Evolutionary conservation across 2,888 invertebrate genomes (phyloP).

Genomic region (Lasioglossum villosulum): DNA sequence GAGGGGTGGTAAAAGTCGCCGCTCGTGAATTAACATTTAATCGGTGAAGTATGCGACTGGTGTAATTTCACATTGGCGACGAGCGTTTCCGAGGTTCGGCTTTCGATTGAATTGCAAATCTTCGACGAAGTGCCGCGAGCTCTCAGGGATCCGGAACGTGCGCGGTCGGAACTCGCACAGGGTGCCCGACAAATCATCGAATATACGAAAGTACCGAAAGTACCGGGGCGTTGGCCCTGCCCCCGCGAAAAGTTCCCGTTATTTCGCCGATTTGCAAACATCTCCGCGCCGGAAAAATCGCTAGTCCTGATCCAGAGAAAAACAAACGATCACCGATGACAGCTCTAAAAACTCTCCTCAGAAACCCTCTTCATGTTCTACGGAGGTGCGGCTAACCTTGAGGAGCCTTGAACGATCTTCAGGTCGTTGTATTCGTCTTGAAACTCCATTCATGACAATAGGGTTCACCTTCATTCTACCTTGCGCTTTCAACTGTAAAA

Average conservation of each 20-base stretch:
- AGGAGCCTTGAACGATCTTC: no score
- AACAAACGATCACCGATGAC: not conserved
- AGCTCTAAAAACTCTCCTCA: no score
- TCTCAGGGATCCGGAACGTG: slow-evolving; percentile 3
- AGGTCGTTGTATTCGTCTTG: no score
- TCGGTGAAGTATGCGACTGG: slow-evolving; percentile 52
- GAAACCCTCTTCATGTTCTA: no score
- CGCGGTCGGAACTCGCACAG: not conserved
- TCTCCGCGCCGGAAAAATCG: not conserved
- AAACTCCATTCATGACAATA: not conserved
- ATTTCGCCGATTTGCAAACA: not conserved
- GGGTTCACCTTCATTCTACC: not conserved
- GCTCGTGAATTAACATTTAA: slow-evolving; percentile 59
- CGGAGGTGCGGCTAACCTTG: not conserved
- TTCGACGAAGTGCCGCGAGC: slow-evolving; percentile 7
- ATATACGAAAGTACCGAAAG: not conserved
- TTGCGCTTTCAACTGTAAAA: no score
- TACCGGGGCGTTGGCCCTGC: not conserved
- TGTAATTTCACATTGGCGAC: slow-evolving; percentile 56
- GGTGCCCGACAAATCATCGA: not conserved
- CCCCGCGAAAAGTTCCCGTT: not conserved
- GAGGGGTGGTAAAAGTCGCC: slow-evolving; percentile 18
- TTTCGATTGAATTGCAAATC: slow-evolving; percentile 63
- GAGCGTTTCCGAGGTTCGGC: slow-evolving; percentile 28
- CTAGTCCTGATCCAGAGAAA: not conserved